Evolutionary conservation across 1,140 invertebrate species (phyloP), one percentile per base, ranked within the genome.

Genomic region (Drosophila kepulauana): DNA sequence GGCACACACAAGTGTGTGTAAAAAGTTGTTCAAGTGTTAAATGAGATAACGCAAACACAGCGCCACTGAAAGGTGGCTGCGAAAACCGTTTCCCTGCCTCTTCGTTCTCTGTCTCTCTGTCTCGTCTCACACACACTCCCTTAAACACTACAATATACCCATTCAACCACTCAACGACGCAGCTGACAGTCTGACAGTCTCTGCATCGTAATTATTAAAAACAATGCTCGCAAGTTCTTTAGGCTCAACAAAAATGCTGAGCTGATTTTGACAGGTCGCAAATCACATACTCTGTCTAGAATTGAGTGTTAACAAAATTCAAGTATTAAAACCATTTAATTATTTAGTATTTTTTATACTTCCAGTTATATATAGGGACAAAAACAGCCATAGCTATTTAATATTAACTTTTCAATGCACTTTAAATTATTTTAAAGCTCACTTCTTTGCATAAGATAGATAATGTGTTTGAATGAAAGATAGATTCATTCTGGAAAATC

Each of bases 11-110:
- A 48, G 54, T 63, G 73, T 64, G 71, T 78, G 52, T 59, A 70
- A 73, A 89, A 88, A 89, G 75, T 88, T 89, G 68, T 72, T 89
- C 85, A 88, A 88, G 85, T 88, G 85, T 88, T 88, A 89, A 88
- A 88, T 89, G 85, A 88, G 85, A 88, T 88, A 88, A 88, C 71
- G 75, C 79, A 89, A 88, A 88, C 78, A 88, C 71, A 80, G 81
- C 56, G 75, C 41, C 4, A 28, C 33, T 58, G 30, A 49, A 57
- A 54, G 56, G 45, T 73, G 54, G 33, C n/a, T 70, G 63, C 35
- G 35, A 38, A 38, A 38, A 8, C 35, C 63, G 20, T 20, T 25
- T 56, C 45, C 59, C 49, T 25, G 38, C 7, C 48, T n/a, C 8
- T 7, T 13, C 52, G 8, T 38, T 8, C 61, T 48, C 35, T n/a